These are phyloP conservation scores for Spheniscus humboldti DNA, from an alignment of 2,797 vertebrate species.

Conservation along the genomic window DNA sequence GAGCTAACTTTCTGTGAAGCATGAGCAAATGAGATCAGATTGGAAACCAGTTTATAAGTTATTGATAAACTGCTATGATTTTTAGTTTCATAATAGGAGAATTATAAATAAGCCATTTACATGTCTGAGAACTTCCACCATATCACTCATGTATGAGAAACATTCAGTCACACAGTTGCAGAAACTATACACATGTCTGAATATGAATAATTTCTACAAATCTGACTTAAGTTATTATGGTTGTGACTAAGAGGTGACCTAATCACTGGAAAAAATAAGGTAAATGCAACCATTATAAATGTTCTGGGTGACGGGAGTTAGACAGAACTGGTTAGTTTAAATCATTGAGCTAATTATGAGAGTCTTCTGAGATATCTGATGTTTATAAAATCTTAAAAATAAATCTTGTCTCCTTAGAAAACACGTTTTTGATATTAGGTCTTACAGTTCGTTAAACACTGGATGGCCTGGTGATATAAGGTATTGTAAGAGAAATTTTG, in stretches of 20 bases:
- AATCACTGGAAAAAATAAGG: not conserved
- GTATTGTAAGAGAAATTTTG: not conserved
- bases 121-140: not conserved
- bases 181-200: not conserved
- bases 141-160: not conserved
- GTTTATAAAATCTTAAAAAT: constrained; percentile 22
- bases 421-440: not conserved
- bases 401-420: not conserved
- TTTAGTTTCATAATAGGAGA: not conserved
- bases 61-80: not conserved
- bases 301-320: not conserved
- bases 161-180: not conserved
- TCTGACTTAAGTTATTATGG: not conserved
- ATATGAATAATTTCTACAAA: not conserved
- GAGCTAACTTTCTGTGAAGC: not conserved
- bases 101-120: not conserved
- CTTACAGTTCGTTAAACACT: not conserved
- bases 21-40: not conserved
- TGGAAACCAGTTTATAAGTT: not conserved
- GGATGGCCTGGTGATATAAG: not conserved
- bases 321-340: not conserved
- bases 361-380: not conserved
- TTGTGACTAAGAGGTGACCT: not conserved
- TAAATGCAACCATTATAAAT: not conserved
- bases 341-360: not conserved